phyloP scores from a whole-genome alignment of 2,113 vertebrate genomes.

The Sapayoa aenigma region DNA sequence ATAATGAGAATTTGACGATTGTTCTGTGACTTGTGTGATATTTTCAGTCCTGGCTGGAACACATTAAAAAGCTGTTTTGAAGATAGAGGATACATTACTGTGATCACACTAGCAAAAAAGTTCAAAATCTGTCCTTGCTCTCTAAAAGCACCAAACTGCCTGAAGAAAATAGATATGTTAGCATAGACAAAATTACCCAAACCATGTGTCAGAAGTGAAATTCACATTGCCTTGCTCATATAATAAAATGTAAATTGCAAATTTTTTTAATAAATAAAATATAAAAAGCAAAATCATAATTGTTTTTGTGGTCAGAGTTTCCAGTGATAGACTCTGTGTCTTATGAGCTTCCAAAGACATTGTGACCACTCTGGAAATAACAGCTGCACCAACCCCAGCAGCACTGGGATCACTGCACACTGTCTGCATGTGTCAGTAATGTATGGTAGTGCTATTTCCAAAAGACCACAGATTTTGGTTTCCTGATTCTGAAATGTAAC shows the following conservation, averaged over 20 bases:
- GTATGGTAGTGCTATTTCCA: background rate
- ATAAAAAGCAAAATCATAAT: background rate
- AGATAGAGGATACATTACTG: constrained; percentile 43
- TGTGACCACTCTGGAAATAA: background rate
- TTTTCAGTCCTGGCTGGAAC: constrained; percentile 47
- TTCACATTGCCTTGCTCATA: background rate
- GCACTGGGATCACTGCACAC: background rate
- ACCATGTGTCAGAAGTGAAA: background rate
- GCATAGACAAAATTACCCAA: background rate
- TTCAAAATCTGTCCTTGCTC: constrained; percentile 16
- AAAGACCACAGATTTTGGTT: fast-evolving
- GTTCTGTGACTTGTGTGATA: constrained; percentile 49
- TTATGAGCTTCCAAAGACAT: background rate
- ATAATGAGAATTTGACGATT: constrained; percentile 60
- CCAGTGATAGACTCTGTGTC: background rate
- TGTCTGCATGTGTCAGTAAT: background rate
- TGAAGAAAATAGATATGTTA: constrained; percentile 19
- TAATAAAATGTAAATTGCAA: background rate
- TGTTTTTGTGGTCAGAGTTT: background rate
- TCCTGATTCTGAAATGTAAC: background rate
- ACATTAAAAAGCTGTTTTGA: constrained; percentile 58
- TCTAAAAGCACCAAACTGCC: constrained; percentile 1
- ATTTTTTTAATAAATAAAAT: background rate
- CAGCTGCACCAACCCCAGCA: background rate
- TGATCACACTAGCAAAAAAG: constrained; percentile 38